Conservation (phyloP, 1,140 invertebrate genomes). For the Lasioglossum albipes region DNA sequence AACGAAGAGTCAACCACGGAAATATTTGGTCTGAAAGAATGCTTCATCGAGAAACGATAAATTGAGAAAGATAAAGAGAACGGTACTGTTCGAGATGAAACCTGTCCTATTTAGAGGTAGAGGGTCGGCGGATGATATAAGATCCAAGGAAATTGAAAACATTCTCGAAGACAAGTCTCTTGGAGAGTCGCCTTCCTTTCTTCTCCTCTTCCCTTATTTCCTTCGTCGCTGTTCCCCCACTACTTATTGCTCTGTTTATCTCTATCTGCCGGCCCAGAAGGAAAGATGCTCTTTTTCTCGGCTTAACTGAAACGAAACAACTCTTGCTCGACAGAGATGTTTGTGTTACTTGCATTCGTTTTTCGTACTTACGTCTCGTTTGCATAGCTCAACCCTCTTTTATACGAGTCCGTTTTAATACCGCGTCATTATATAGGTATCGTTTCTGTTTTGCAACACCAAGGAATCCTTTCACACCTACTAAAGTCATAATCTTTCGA, state of each 20-base stretch:
- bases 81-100: neutral
- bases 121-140: neutral
- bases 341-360: neutral
- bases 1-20: too few relatives aligned
- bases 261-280: conserved; percentile 1
- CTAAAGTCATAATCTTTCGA: too few relatives aligned
- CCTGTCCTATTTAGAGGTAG: neutral
- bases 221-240: neutral
- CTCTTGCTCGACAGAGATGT: neutral
- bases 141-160: conserved; percentile 41
- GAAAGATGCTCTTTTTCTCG: conserved; percentile 6
- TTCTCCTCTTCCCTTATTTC: neutral
- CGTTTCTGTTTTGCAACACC: neutral
- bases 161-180: conserved; percentile 32
- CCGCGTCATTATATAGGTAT: neutral
- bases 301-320: conserved; percentile 28
- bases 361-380: neutral
- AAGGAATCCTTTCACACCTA: too few relatives aligned
- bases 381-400: neutral
- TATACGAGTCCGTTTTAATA: neutral
- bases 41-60: neutral
- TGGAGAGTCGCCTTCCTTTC: conserved; percentile 7
- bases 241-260: neutral
- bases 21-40: neutral
- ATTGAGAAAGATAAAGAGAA: neutral